Evolutionary conservation across 2,888 invertebrate genomes (phyloP).

Genomic region (Cyclophora punctaria): DNA sequence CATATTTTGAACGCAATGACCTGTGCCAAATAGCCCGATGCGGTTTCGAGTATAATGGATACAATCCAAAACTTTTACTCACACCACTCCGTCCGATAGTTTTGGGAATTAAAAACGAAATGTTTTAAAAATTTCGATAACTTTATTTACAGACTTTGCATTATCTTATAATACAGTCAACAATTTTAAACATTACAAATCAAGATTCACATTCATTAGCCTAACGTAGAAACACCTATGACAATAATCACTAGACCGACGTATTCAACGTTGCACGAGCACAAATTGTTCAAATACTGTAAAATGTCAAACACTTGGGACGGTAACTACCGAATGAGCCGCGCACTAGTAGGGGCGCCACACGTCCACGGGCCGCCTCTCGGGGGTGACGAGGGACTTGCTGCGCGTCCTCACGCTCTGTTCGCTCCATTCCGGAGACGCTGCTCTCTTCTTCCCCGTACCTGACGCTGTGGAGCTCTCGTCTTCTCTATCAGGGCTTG

Average conservation of each 20-base stretch:
- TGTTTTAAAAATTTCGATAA: slow-evolving; percentile 58
- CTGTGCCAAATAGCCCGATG: slow-evolving; percentile 52
- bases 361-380: slow-evolving; percentile 79
- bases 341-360: slow-evolving; percentile 82
- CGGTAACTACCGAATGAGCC: slow-evolving; percentile 36
- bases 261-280: slow-evolving; percentile 32
- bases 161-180: slow-evolving; percentile 74
- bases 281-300: slow-evolving; percentile 28
- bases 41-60: slow-evolving; percentile 58
- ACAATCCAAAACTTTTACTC: slow-evolving; percentile 57
- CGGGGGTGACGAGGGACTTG: slow-evolving; percentile 58
- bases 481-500: slow-evolving; percentile 64
- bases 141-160: slow-evolving; percentile 73
- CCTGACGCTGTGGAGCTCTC: slow-evolving; percentile 54
- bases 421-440: slow-evolving; percentile 70
- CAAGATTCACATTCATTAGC: slow-evolving; percentile 67
- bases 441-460: slow-evolving; percentile 66
- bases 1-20: slow-evolving; percentile 37
- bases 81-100: slow-evolving; percentile 26
- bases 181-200: slow-evolving; percentile 66
- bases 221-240: slow-evolving; percentile 67
- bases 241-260: slow-evolving; percentile 51
- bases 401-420: slow-evolving; percentile 62
- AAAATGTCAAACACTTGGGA: slow-evolving; percentile 35
- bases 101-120: slow-evolving; percentile 21